These are phyloP conservation scores for Sarotherodon lohbergeri DNA, from an alignment of 2,113 vertebrate genomes.

Conservation along the genomic window DNA sequence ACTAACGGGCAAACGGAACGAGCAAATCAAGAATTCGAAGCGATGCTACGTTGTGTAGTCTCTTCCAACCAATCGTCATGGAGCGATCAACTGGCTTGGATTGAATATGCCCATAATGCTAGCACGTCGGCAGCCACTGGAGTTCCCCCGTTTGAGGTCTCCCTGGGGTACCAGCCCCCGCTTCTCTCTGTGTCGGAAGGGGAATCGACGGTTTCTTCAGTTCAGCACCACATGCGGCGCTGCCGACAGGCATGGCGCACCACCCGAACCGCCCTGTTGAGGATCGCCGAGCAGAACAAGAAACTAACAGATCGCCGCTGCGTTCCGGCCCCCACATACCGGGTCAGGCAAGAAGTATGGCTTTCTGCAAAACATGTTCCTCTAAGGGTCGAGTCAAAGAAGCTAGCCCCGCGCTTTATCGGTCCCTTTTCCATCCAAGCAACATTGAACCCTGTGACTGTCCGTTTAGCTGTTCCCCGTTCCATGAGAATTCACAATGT, in stretches of 20 bases:
- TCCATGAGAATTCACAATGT: not conserved
- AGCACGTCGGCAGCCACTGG: not conserved
- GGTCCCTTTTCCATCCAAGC: not conserved
- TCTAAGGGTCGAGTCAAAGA: no score
- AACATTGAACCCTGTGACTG: not conserved
- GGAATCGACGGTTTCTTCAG: not conserved
- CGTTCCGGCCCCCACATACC: not conserved
- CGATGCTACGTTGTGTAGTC: not conserved
- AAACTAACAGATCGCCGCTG: not conserved
- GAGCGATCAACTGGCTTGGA: not conserved
- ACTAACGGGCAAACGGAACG: not conserved
- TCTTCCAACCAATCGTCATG: not conserved
- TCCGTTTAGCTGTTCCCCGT: not conserved
- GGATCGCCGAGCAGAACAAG: not conserved
- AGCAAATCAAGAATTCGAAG: not conserved
- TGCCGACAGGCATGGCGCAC: not conserved
- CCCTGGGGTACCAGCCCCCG: not conserved
- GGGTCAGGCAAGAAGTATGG: not conserved
- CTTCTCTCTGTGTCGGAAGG: not conserved
- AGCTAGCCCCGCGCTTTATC: rapidly evolving
- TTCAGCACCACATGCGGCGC: not conserved
- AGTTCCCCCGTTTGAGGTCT: not conserved
- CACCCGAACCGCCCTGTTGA: not conserved
- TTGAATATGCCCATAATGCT: not conserved
- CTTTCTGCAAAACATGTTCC: not conserved